Percentiles rank a stretch among this genome's conserved stretches.
Evolutionary conservation across 2,888 invertebrate genomes (phyloP).

Genomic region (Diarsia mendica): DNA sequence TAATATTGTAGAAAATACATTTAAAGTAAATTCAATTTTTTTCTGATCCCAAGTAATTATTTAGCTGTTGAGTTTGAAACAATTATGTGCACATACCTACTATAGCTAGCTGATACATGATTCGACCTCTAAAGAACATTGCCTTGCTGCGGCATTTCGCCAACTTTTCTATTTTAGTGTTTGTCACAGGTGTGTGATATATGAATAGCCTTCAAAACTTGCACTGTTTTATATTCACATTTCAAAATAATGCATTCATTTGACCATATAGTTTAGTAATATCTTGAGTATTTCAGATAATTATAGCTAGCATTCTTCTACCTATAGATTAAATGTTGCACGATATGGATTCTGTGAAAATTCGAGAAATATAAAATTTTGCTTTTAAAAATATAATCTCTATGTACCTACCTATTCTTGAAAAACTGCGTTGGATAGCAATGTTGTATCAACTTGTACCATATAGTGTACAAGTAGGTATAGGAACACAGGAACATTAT

Average conservation of each 20-base stretch:
- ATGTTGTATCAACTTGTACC: too few species aligned
- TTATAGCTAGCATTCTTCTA: not conserved
- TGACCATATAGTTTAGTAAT: constrained; percentile 42
- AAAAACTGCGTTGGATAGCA: not conserved
- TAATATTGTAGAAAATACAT: not conserved
- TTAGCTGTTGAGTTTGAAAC: constrained; percentile 30
- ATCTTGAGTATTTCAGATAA: constrained; percentile 4
- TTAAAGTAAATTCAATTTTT: not conserved
- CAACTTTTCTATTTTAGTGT: constrained; percentile 44
- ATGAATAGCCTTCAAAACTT: constrained; percentile 50
- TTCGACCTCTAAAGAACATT: constrained; percentile 41
- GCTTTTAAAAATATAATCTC: too few species aligned
- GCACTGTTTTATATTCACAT: constrained; percentile 59
- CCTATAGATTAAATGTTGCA: not conserved
- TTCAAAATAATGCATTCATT: constrained; percentile 49
- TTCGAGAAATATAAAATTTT: not conserved
- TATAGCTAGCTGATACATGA: constrained; percentile 19
- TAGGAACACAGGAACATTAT: too few species aligned
- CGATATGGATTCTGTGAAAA: not conserved
- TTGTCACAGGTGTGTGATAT: constrained; percentile 47
- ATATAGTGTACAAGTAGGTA: too few species aligned
- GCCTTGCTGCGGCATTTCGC: constrained; percentile 39
- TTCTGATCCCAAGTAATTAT: constrained; percentile 22
- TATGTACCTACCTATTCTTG: not conserved
- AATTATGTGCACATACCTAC: constrained; percentile 26